Evolutionary conservation across 2,888 invertebrate species (phyloP), one percentile per base, ranked within the genome.

Genomic region (Oligia strigilis): DNA sequence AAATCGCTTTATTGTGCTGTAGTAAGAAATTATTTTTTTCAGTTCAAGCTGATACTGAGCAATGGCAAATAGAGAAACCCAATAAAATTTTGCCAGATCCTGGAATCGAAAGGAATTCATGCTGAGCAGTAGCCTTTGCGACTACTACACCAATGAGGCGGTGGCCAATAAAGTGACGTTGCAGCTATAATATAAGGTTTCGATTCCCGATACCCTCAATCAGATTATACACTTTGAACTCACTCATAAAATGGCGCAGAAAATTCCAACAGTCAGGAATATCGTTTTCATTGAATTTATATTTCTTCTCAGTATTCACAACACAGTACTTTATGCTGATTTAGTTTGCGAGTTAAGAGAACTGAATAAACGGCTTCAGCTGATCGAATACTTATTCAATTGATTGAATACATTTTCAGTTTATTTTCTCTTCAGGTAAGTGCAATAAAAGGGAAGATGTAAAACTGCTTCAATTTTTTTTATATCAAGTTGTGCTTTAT

Each of bases 281-380:
- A 84, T 79, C 13, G 58, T 46, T 75, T 78, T 72, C 79, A 75
- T 69, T 84, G 52, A 79, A 72, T 79, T 72, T 84, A 43, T 83
- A 64, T 83, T 74, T 71, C 71, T 71, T 72, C 14, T 52, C 62
- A 43, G 58, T 74, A 67, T 66, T 78, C 73, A 62, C 60, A 72
- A 78, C 49, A 65, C 13, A 70, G 40, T 64, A 52, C 29, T 72
- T 78, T 65, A 74, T 72, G 84, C 43, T 83, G 72, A 77, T 78
- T 74, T 74, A 71, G 23, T 82, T 82, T n/a, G 29, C 29, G 17
- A 77, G 40, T 72, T 58, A 82, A 9, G 14, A 55, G 49, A 52
- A 64, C 66, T 72, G 71, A 58, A 74, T 72, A 69, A 74, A 72
- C 17, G 29, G 29, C 4, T 62, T 55, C 3, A 13, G 3, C 17